Conservation (phyloP, 2,797 vertebrate species). For the Crocidura indochinensis region DNA sequence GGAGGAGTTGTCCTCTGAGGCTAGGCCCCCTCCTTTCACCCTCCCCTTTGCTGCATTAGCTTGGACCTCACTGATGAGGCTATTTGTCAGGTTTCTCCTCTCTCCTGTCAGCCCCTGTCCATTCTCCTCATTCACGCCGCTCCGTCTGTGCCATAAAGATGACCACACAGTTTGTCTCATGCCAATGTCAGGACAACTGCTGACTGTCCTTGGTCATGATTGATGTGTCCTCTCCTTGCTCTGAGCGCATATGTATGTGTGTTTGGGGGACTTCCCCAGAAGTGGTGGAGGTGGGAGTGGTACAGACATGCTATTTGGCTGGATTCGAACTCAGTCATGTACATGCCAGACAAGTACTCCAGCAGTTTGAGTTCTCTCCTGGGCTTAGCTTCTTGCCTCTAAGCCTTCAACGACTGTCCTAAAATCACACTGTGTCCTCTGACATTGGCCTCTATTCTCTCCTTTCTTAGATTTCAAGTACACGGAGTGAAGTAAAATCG, state of each 20-base stretch:
- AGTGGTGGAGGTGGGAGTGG: no score
- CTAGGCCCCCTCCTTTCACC: neutral
- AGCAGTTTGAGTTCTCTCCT: no score
- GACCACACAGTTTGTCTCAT: no score
- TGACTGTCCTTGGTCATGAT: neutral
- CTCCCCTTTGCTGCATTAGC: neutral
- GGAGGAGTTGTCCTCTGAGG: neutral
- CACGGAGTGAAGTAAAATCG: conserved; percentile 21
- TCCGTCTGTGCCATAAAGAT: neutral
- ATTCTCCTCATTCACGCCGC: neutral
- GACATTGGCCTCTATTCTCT: neutral
- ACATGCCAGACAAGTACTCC: no score
- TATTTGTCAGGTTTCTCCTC: neutral
- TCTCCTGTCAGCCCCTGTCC: neutral
- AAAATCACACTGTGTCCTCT: neutral
- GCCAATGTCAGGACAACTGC: no score
- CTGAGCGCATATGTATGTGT: no score
- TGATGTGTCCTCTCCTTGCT: no score
- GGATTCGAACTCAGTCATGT: no score
- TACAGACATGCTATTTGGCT: no score
- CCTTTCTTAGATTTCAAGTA: neutral
- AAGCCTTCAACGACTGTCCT: conserved; percentile 44
- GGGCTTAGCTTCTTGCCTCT: conserved; percentile 20
- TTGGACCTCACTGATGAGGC: neutral
- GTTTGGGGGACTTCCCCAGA: no score